Evolutionary conservation across 2,888 invertebrate genomes (phyloP).

Genomic region (Thyatira batis): DNA sequence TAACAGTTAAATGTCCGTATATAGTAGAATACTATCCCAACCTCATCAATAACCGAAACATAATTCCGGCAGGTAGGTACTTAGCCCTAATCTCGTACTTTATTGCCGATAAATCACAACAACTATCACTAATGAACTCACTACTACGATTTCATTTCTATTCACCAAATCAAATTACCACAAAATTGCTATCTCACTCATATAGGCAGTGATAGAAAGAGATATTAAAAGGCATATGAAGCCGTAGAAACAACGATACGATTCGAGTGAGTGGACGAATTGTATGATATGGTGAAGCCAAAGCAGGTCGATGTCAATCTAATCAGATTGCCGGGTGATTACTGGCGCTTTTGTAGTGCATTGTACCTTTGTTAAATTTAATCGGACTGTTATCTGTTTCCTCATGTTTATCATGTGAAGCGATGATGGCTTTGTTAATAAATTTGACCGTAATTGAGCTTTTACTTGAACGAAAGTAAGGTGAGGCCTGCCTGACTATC

Average conservation of each 20-base stretch:
- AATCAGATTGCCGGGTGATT: slow-evolving; percentile 18
- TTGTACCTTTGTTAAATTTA: not conserved
- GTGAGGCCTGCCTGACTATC: too few relatives aligned
- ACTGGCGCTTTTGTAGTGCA: not conserved
- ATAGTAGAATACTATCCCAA: too few relatives aligned
- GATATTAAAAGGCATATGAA: slow-evolving; percentile 4
- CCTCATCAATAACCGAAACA: not conserved
- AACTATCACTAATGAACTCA: not conserved
- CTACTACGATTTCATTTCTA: not conserved
- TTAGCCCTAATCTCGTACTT: not conserved
- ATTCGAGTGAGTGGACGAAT: not conserved
- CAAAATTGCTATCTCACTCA: not conserved
- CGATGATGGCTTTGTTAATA: too few relatives aligned
- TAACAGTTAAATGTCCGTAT: too few relatives aligned
- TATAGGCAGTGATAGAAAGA: not conserved
- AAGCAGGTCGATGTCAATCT: slow-evolving; percentile 33
- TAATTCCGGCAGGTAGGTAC: not conserved
- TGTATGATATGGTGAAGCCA: slow-evolving; percentile 21
- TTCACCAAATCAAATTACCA: slow-evolving; percentile 2
- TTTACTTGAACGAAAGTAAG: too few relatives aligned
- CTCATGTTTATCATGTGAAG: too few relatives aligned
- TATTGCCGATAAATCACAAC: not conserved
- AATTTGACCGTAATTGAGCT: too few relatives aligned
- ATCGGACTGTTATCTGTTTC: not conserved
- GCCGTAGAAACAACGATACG: slow-evolving; percentile 4